These are phyloP conservation scores for Myotis lucifugus DNA, from an alignment of 2,113 vertebrate species.

Conservation along the genomic window DNA sequence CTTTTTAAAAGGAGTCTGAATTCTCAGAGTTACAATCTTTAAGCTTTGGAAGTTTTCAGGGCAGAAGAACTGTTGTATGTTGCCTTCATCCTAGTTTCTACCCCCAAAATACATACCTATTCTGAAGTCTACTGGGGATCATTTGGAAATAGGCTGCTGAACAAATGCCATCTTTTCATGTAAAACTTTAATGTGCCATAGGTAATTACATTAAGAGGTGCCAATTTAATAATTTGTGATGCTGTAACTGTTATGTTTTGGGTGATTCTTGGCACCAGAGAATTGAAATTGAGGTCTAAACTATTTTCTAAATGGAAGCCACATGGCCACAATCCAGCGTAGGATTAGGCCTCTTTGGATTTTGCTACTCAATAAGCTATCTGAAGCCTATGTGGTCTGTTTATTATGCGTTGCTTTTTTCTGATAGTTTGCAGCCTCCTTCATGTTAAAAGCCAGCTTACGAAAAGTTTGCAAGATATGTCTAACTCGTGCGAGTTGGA, in stretches of 20 bases:
- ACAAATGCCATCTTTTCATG: neutral
- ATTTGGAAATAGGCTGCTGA: neutral
- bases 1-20: neutral
- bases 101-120: neutral
- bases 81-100: neutral
- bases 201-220: neutral
- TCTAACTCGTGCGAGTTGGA: conserved; percentile 54
- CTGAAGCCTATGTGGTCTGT: neutral
- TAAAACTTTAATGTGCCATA: neutral
- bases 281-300: neutral
- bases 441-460: conserved; percentile 70
- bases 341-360: neutral
- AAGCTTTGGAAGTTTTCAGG: neutral
- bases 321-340: neutral
- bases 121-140: neutral
- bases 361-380: neutral
- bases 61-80: neutral
- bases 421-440: conserved; percentile 16
- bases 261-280: neutral
- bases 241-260: neutral
- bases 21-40: neutral
- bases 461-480: conserved; percentile 40
- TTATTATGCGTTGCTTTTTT: neutral
- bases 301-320: conserved; percentile 26
- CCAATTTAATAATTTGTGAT: neutral